Evolutionary conservation across 2,888 invertebrate genomes (phyloP), one percentile per base, ranked within the genome.

Genomic region (Chymomyza procnemis): DNA sequence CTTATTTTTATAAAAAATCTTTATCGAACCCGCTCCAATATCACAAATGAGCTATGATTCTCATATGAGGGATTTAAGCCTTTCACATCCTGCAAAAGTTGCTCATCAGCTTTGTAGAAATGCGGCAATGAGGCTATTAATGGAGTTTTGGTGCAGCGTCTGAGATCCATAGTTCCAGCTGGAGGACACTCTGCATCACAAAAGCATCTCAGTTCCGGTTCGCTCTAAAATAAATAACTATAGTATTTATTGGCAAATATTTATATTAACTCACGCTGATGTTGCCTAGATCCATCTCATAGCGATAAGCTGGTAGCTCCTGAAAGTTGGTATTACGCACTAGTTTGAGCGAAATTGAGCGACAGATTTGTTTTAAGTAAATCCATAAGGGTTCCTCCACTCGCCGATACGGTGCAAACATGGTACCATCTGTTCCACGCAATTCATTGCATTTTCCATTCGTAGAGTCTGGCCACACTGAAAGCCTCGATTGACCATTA

Each of bases 391-490:
- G 93, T 61, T 94, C 94, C 47, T 93, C 92, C 60, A 92, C 91
- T 0, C 93, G 92, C 63, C 94, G 88, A 75, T 95, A 94, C 0
- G 97, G 96, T 0, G 96, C 94, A 90, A 97, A 97, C 34, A 97
- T 94, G 0, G 97, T 96, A 0, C 96, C 95, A 86, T 97, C 97
- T 0, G 96, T 97, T 1, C 97, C 97, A 8, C 92, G 91, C 77
- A 94, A 94, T 61, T 93, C 91, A 85, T 97, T 96, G 87, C 97
- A 97, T 14, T 92, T 70, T 26, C 93, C 92, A 4, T 93, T 94
- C 1, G 90, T 90, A 0, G 46, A 19, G 8, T 71, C 67, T 26
- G 57, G 68, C 96, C 96, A 97, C 0, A 93, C 90, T 0, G 91
- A 90, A 81, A 94, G 91, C 76, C 93, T 90, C 0, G 92, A 88